Base-by-base conservation (phyloP, 2,113 vertebrate species). In the Amblyornis subalaris region DNA sequence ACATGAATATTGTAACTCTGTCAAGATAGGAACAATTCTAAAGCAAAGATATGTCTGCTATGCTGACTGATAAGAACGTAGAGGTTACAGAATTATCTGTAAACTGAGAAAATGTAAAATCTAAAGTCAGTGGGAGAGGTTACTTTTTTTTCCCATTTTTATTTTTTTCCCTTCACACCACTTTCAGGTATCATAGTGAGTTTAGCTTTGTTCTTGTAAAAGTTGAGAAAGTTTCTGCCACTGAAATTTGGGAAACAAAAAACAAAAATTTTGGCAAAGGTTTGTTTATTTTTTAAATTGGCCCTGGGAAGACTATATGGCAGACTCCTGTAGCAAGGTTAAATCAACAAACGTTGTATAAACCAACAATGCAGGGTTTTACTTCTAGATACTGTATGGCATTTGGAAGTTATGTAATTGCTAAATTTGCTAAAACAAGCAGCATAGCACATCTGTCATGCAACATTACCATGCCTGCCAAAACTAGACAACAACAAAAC, bases 151-250 rank as follows among this genome's bases (percentile, higher is more conserved):
- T 4, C 14, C 48, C 5, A 3, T 11, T 26, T n/a, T 31, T 23
- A n/a, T 35, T 28, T 16, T 53, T 53, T 3, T 3, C 12, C 5
- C 23, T 17, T 4, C 1, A 33, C 8, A 25, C 26, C 7, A 22
- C 5, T 66, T 85, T 38, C 20, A n/a, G 21, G 9, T 2, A 31
- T 64, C 9, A 16, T 38, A 23, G 6, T 33, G 0, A 2, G 8
- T 44, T n/a, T 82, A 81, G 6, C 5, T 69, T 61, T 67, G 6
- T 22, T 58, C 19, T 38, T 71, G 38, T 48, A 47, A 16, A 64
- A 36, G 6, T 9, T 73, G 23, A 61, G 12, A 54, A 60, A 36
- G 29, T 25, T 70, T 45, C 23, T 81, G 19, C 14, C 2, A 7
- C 1, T 25, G 6, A 80, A 55, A 47, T 77, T 60, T 65, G 7